Conservation (phyloP, 2,888 invertebrate genomes). For the Eupeodes luniger region DNA sequence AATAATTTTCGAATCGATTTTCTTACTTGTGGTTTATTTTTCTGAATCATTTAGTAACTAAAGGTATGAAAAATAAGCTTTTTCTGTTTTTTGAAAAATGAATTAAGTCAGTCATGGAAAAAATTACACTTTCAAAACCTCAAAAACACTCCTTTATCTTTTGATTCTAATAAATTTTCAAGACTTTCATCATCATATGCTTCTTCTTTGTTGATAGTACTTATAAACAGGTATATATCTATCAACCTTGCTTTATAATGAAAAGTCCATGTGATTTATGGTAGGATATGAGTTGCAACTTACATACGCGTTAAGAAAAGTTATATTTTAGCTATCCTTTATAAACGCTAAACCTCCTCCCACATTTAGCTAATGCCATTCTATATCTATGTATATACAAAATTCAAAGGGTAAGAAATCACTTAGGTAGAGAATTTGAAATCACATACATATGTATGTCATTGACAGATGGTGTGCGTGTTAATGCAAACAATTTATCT, state of each 20-base stretch:
- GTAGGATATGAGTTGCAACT: conserved; percentile 29
- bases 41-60: conserved; percentile 16
- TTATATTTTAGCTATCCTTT: background rate
- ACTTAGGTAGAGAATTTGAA: background rate
- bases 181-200: background rate
- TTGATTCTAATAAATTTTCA: conserved; percentile 21
- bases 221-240: no score
- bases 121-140: background rate
- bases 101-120: background rate
- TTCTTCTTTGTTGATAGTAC: no score
- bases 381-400: background rate
- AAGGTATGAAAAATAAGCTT: no score
- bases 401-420: conserved; percentile 22
- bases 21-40: conserved; percentile 1
- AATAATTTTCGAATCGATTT: background rate
- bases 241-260: background rate
- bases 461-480: conserved; percentile 7
- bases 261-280: conserved; percentile 14
- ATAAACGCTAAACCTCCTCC: no score
- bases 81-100: background rate
- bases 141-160: background rate
- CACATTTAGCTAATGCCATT: background rate
- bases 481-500: conserved; percentile 35
- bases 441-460: conserved; percentile 15
- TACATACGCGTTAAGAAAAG: conserved; percentile 8